Base-by-base conservation (phyloP, 2,888 invertebrate species). In the Deilephila elpenor region DNA sequence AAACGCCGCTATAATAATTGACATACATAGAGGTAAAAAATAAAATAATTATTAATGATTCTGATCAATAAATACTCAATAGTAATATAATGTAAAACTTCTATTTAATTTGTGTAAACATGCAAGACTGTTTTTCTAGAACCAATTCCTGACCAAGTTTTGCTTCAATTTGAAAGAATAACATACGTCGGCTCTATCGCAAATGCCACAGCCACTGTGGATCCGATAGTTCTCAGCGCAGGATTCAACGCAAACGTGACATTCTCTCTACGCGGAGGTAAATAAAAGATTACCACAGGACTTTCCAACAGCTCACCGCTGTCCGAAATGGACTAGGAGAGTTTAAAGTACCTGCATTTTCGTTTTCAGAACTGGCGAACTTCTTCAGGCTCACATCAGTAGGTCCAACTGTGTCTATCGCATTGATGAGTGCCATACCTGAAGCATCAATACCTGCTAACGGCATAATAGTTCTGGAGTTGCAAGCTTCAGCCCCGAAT, bases 1-100 rank as follows among this genome's bases (percentile, higher is more conserved):
- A 37, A 79, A 77, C 70, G 79, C 89, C 32, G 82, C 80, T 8
- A 83, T 89, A 73, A 82, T 80, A 14, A 85, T 88, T 56, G 79
- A 81, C 70, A 76, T 89, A 73, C 80, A 80, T 29, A 86, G 80
- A 83, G 86, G 88, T 88, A 80, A 44, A 11, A 44, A 44, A 44
- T 11, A 44, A 14, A 3, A 44, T 44, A 11, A 44, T 44, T 44
- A 1, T 0, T 0, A 44, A 44, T 44, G 11, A 11, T 11, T 11
- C 11, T 11, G 4, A 44, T 44, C 11, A 64, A 64, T 64, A 7
- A 64, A 64, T 11, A 19, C 17, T 25, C 8, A 0, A 7, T 8
- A 20, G 7, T 59, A 59, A 20, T 59, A 11, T 11, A 25, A 59
- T 32, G 6, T 6, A 3, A 61, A 29, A 32, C 32, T 14, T 32